Evolutionary conservation across 2,797 vertebrate genomes (phyloP).

Genomic region (Pteropus rufus): DNA sequence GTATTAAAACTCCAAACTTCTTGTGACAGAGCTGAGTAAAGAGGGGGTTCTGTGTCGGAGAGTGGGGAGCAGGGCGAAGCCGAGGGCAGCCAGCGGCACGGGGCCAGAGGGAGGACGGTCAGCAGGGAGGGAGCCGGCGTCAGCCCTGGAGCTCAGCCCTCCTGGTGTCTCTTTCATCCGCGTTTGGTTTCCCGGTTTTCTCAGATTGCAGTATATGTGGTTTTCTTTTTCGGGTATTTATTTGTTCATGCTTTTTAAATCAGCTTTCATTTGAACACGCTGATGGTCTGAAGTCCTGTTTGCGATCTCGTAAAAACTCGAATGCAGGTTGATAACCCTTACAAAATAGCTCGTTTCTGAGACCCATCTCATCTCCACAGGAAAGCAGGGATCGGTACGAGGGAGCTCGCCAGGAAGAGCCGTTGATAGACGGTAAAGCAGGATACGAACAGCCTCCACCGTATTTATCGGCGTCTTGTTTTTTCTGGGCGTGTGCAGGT

Average conservation of each 20-base stretch:
- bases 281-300: neutral
- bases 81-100: fast-evolving
- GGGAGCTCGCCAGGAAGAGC: neutral
- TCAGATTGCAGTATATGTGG: fast-evolving
- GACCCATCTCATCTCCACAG: neutral
- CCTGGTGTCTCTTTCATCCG: fast-evolving
- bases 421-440: neutral
- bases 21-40: neutral
- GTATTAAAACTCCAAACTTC: neutral
- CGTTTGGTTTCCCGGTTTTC: neutral
- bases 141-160: neutral
- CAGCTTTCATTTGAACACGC: neutral
- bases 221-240: neutral
- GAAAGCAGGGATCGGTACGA: neutral
- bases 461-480: no score
- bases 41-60: neutral
- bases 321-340: neutral
- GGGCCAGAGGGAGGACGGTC: fast-evolving
- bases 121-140: fast-evolving
- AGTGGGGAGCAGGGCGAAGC: neutral
- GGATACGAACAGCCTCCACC: neutral
- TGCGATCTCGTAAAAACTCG: neutral
- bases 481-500: neutral
- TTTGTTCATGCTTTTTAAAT: neutral
- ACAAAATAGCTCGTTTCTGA: neutral